Evolutionary conservation across 2,797 vertebrate genomes (phyloP).

Genomic region (Sternotherus odoratus): DNA sequence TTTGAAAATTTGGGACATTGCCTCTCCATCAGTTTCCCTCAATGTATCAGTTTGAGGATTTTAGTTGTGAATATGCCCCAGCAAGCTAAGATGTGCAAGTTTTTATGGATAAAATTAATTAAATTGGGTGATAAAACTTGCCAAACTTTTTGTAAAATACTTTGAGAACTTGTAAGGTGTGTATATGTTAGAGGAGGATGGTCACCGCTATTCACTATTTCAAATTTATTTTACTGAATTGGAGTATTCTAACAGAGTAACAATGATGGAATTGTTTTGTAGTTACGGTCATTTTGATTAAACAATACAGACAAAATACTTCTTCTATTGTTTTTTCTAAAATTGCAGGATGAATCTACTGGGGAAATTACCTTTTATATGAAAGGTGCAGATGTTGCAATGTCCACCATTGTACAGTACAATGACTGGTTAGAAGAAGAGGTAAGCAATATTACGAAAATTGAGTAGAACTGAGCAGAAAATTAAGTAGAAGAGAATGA

Average conservation of each 20-base stretch:
- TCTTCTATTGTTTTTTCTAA: background rate
- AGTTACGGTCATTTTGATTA: background rate
- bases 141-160: background rate
- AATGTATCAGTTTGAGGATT: background rate
- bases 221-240: background rate
- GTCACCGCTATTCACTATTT: background rate
- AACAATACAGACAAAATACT: background rate
- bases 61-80: background rate
- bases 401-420: constrained; percentile 97
- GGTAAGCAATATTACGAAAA: constrained; percentile 79
- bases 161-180: background rate
- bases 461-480: background rate
- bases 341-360: constrained; percentile 90
- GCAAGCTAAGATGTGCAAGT: background rate
- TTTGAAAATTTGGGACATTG: background rate
- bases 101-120: background rate
- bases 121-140: background rate
- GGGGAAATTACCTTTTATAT: constrained; percentile 98
- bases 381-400: constrained; percentile 97
- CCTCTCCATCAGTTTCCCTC: background rate
- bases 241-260: too few relatives aligned
- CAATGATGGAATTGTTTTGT: background rate
- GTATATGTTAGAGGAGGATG: background rate
- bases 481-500: background rate
- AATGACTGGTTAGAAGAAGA: constrained; percentile 99